phyloP scores from a whole-genome alignment of 2,797 vertebrate genomes.

The Acestrorhynchus altus region DNA sequence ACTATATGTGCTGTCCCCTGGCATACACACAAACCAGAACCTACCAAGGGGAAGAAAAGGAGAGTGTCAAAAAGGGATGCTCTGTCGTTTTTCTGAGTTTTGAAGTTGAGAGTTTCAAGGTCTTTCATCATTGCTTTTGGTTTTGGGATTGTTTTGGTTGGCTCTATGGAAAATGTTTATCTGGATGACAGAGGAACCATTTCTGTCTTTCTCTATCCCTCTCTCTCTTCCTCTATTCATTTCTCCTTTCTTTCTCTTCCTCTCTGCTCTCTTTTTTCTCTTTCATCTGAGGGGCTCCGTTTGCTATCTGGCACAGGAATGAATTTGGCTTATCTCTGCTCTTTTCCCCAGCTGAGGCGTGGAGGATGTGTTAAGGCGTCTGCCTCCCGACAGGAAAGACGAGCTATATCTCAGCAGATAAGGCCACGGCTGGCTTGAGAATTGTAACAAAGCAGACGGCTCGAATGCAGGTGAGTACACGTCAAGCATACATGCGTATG shows the following conservation, averaged over 20 bases:
- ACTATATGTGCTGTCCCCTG: constrained; percentile 39
- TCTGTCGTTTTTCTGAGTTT: constrained; percentile 39
- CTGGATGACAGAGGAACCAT: constrained; percentile 49
- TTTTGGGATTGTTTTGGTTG: constrained; percentile 69
- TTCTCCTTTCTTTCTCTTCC: neutral
- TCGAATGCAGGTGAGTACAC: constrained; percentile 69
- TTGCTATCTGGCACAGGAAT: constrained; percentile 70
- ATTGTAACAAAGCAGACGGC: constrained; percentile 67
- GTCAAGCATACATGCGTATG: constrained; percentile 49
- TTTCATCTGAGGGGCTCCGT: constrained; percentile 52
- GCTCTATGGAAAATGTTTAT: constrained; percentile 70
- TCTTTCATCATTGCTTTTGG: constrained; percentile 74
- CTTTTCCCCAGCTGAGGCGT: constrained; percentile 56
- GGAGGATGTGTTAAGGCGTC: constrained; percentile 63
- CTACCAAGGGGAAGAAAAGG: constrained; percentile 51
- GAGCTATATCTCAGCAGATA: constrained; percentile 66
- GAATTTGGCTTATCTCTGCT: constrained; percentile 66
- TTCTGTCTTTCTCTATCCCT: constrained; percentile 28
- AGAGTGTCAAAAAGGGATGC: constrained; percentile 51
- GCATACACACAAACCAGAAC: constrained; percentile 49
- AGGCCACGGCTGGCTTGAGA: constrained; percentile 67
- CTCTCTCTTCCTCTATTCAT: constrained; percentile 7
- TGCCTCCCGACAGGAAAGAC: constrained; percentile 56
- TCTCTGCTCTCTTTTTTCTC: constrained; percentile 17
- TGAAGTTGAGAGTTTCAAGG: constrained; percentile 66